Conservation (phyloP, 2,888 invertebrate genomes). For the Lithophane semibrunnea region DNA sequence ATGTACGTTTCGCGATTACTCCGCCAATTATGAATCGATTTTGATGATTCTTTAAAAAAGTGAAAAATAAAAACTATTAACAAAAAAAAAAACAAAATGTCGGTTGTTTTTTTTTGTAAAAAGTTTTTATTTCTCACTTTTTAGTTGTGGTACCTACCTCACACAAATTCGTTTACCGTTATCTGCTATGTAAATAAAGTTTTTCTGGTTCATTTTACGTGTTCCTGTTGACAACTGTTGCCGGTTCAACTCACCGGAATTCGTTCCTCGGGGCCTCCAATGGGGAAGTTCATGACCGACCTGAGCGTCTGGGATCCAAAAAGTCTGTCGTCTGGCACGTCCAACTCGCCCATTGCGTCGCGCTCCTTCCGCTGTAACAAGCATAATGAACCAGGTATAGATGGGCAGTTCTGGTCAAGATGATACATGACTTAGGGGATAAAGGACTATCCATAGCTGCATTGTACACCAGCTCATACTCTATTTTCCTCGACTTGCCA, state of each 20-base stretch:
- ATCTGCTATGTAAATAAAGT: too few relatives aligned
- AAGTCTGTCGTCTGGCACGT: slow-evolving; percentile 97
- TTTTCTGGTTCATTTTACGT: neutral
- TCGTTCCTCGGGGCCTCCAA: slow-evolving; percentile 97
- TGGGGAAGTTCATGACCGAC: slow-evolving; percentile 98
- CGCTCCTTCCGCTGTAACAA: slow-evolving; percentile 92
- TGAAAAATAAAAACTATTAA: too few relatives aligned
- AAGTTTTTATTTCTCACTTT: too few relatives aligned
- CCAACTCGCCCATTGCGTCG: slow-evolving; percentile 98
- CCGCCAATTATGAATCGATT: too few relatives aligned
- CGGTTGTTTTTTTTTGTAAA: too few relatives aligned
- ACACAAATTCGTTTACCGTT: too few relatives aligned
- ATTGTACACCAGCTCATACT: neutral
- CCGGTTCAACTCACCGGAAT: slow-evolving; percentile 95
- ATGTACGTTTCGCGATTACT: too few relatives aligned
- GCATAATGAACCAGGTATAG: neutral
- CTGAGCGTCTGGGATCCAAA: slow-evolving; percentile 99
- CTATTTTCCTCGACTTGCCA: neutral
- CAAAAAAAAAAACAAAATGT: too few relatives aligned
- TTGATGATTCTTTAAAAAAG: too few relatives aligned
- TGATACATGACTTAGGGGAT: neutral
- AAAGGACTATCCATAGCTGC: too few relatives aligned
- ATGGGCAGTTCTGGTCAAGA: neutral
- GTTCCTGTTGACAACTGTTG: too few relatives aligned
- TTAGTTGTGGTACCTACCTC: too few relatives aligned